phyloP scores from a whole-genome alignment of 2,113 vertebrate genomes.

The Xenus cinereus region DNA sequence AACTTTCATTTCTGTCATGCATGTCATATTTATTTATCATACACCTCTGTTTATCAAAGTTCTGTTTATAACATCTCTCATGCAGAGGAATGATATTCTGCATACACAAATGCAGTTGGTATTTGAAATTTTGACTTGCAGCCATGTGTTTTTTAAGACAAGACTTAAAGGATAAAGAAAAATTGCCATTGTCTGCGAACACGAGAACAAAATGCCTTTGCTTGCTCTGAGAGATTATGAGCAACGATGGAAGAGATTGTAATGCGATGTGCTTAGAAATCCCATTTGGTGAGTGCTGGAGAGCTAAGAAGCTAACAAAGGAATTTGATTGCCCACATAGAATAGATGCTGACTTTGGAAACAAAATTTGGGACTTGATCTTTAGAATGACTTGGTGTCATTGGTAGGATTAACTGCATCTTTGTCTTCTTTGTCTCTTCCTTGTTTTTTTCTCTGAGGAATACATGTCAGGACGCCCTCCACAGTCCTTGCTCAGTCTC shows the following conservation, averaged over 20 bases:
- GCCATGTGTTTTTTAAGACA: background rate
- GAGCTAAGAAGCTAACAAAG: background rate
- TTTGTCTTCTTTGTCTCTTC: background rate
- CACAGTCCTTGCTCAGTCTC: background rate
- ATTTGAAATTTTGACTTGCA: background rate
- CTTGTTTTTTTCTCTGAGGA: background rate
- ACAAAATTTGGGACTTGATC: background rate
- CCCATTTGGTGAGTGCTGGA: background rate
- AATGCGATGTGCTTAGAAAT: background rate
- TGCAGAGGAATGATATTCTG: background rate
- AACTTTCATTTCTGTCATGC: conserved; percentile 24
- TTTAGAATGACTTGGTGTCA: background rate
- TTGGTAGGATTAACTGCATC: background rate
- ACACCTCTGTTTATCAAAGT: background rate
- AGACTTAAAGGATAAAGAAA: conserved; percentile 16
- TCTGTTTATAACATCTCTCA: background rate
- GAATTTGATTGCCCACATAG: background rate
- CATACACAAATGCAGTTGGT: background rate
- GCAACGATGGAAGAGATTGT: background rate
- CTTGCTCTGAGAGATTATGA: background rate
- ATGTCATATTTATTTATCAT: conserved; percentile 24
- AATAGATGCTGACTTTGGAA: background rate
- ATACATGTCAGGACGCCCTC: background rate
- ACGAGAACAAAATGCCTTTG: conserved; percentile 2
- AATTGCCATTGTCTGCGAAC: background rate